Evolutionary conservation across 2,113 vertebrate species (phyloP), one percentile per base, ranked within the genome.

Genomic region (Aplodontia rufa): DNA sequence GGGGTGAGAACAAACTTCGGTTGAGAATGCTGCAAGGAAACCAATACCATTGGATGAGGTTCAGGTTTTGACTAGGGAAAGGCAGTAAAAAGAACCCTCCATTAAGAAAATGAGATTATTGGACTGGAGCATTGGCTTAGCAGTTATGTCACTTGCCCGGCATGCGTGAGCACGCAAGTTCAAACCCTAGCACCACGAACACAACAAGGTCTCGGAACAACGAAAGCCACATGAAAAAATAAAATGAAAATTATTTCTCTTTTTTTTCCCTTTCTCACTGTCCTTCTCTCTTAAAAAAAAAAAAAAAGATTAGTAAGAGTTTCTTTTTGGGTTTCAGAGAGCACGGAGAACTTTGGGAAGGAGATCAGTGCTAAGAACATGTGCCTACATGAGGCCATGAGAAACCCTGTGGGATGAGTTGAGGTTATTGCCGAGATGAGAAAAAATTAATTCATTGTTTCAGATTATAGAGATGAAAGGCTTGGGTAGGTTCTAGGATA

Each of bases 21-120:
- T 93, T 87, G 64, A 53, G 42, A 96, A 22, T 64, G 14, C 45
- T 69, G 8, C 7, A 89, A 62, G 40, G 45, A 96, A 91, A 64
- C 30, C n/a, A 79, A n/a, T 84, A 12, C 47, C 49, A 64, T 94
- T 60, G 45, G n/a, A 11, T 87, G 10, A 79, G 78, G 72, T 55
- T 37, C 26, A 76, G 35, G 47, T 93, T 93, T 96, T 93, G 17
- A 45, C 72, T 82, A 58, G 35, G 37, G 37, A 9, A 76, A 72
- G 40, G 17, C 11, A 71, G 37, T 85, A 76, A 81, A 86, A 85
- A 72, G 20, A 42, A 72, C 6, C 28, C 37, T 94, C 45, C 71
- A 1, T 49, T 14, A 91, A 88, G 49, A 75, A n/a, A 91, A 35
- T 37, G 14, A 32, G 40, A 6, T 87, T 76, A 35, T 69, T 19